Base-by-base conservation (phyloP, 2,888 invertebrate species). In the Hyppa rectilinea region DNA sequence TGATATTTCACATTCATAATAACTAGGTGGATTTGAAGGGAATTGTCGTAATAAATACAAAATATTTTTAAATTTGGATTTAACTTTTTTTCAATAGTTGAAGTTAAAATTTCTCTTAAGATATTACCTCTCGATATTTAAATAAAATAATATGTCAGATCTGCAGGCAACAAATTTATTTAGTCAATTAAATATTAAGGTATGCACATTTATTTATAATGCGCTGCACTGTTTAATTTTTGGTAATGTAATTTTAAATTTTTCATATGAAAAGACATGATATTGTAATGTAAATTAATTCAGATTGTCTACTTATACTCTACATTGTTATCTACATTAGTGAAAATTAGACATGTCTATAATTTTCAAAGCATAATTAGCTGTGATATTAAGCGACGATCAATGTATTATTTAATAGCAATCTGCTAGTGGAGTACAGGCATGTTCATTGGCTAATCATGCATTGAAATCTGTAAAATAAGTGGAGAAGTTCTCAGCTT, bases 131-230 rank as follows among this genome's bases (percentile, higher is more conserved):
- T 96, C 94, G 95, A 96, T 96, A 96, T 96, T 96, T 96, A 95
- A 94, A 87, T 78, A 80, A 84, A 94, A 92, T 94, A 94, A 92
- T 94, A 93, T 94, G 92, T 95, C 95, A 96, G 95, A 95, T 96
- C 96, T 96, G 96, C 96, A 95, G 96, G 96, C 96, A 95, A 96
- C 96, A 96, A 96, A 96, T 96, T 96, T 96, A 94, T 96, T 96
- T 96, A 96, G 96, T 96, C 96, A 96, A 96, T 96, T 96, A 96
- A 96, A 95, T 95, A 90, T 92, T 96, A 96, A 96, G 96, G 92
- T 94, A 95, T 96, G 96, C 96, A 96, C 96, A 95, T 96, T 96
- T 95, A 96, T 96, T 96, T 96, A 95, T 96, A 95, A 96, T 96
- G 95, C 95, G 95, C 96, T 95, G 96, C 96, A 96, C 96, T 94